Evolutionary conservation across 2,888 invertebrate genomes (phyloP).

Genomic region (Pimpla rufipes): DNA sequence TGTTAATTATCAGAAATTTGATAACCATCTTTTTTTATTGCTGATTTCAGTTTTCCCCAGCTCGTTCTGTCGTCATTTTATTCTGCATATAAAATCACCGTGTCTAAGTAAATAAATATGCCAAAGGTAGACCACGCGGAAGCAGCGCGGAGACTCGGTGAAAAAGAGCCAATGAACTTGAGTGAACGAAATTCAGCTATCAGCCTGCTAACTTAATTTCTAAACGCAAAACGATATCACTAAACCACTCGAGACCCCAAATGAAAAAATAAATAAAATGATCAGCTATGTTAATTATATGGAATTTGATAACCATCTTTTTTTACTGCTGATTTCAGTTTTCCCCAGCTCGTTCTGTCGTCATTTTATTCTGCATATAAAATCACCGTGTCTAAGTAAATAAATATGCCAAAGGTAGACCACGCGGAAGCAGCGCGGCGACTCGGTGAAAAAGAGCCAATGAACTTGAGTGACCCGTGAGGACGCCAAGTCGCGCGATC

Average conservation of each 20-base stretch:
- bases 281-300: too few species aligned
- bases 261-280: too few species aligned
- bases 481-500: conserved; percentile 62
- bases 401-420: conserved; percentile 13
- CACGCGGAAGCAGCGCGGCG: conserved; percentile 57
- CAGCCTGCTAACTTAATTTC: too few species aligned
- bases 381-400: background rate
- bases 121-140: conserved; percentile 27
- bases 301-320: too few species aligned
- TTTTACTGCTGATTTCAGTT: too few species aligned
- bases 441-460: conserved; percentile 79
- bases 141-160: conserved; percentile 69
- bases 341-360: background rate
- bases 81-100: background rate
- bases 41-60: too few species aligned
- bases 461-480: conserved; percentile 81
- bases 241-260: too few species aligned
- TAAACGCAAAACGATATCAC: too few species aligned
- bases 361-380: background rate
- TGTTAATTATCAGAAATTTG: too few species aligned
- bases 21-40: too few species aligned
- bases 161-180: conserved; percentile 82
- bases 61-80: background rate
- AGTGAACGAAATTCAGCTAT: too few species aligned
- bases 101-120: background rate